Base-by-base conservation (phyloP, 2,797 vertebrate species). In the Malurus splendens region DNA sequence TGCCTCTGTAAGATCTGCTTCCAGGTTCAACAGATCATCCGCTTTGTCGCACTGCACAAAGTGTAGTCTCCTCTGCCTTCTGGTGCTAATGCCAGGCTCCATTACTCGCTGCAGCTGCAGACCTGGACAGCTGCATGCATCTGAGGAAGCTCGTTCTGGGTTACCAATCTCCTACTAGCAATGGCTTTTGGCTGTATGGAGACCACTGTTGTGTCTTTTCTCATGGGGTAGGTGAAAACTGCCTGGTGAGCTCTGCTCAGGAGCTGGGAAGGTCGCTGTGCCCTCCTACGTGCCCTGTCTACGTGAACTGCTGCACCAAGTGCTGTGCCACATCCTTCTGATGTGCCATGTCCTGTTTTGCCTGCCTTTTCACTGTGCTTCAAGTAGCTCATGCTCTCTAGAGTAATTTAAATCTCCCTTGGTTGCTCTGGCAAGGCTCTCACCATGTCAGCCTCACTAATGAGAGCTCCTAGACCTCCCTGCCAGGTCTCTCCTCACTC, bases 371-470 rank as follows among this genome's bases (percentile, higher is more conserved):
- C 25, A 18, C 22, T 64, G 4, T 48, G 42, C 20, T 82, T 6
- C 25, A n/a, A 36, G 51, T 41, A 64, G 20, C 9, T 27, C 9
- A 2, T 42, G 25, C 22, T 82, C 3, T 1, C 12, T n/a, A 36
- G 22, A 48, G 18, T 42, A 0, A 0, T 56, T 64, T 36, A 56
- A 30, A 30, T 72, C 44, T 56, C 25, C 8, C 20, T 42, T 0
- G 0, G 6, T 56, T 50, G 8, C 27, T 62, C 50, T 70, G 56
- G 56, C n/a, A 42, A 56, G 18, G 50, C 42, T 2, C 16, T 70
- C n/a, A 23, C 12, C 3, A 6, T 14, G 36, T 18, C 14, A 23
- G 30, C 18, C 12, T 48, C 7, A 11, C 27, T 23, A 18, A 14
- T 3, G 27, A 44, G 18, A 70, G 4, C n/a, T 61, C 22, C 36